phyloP scores from a whole-genome alignment of 35 echinoderm and acorn worm species.

The Heliocidaris erythrogramma region DNA sequence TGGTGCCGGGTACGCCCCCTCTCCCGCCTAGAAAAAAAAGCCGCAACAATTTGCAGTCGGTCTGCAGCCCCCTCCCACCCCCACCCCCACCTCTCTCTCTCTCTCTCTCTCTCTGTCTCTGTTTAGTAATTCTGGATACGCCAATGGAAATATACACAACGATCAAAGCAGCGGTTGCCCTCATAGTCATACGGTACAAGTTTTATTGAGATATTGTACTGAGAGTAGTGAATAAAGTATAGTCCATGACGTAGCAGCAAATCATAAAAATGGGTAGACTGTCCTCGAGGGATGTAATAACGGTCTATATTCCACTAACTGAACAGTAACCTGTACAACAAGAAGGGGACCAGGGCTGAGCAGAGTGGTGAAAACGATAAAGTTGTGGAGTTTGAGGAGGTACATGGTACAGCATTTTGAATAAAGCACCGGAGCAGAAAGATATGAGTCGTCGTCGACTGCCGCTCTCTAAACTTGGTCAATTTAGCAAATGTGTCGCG shows the following conservation, averaged over 20 bases:
- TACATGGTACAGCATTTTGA: neutral
- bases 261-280: neutral
- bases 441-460: constrained; percentile 19
- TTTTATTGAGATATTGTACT: neutral
- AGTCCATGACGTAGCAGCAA: too few relatives aligned
- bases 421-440: constrained; percentile 23
- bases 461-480: constrained; percentile 39
- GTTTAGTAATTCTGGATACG: too few relatives aligned
- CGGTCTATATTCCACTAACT: neutral
- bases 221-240: too few relatives aligned
- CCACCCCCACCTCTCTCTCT: too few relatives aligned
- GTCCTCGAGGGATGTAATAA: neutral
- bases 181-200: neutral
- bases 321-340: neutral
- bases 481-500: constrained; percentile 53
- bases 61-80: too few relatives aligned
- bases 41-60: too few relatives aligned
- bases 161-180: neutral
- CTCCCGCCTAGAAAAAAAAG: too few relatives aligned
- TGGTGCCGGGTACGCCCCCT: too few relatives aligned
- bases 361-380: neutral
- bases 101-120: too few relatives aligned
- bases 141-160: too few relatives aligned
- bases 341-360: neutral
- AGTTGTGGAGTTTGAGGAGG: neutral